phyloP scores from a whole-genome alignment of 2,797 vertebrate species.

The Coregonus ussuriensis region DNA sequence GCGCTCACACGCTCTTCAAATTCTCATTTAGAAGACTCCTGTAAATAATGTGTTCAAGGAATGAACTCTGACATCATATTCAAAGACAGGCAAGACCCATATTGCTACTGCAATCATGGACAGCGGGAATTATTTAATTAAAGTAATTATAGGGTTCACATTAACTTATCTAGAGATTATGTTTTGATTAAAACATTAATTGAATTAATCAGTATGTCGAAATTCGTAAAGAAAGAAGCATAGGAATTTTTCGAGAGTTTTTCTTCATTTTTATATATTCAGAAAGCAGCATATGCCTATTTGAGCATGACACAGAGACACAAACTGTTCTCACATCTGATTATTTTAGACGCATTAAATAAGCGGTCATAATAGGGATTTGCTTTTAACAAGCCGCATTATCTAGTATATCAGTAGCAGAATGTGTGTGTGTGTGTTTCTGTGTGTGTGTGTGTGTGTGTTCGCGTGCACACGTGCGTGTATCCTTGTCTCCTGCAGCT shows the following conservation, averaged over 20 bases:
- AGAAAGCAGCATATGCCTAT: neutral
- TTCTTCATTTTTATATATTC: neutral
- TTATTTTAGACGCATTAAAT: neutral
- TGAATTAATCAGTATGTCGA: neutral
- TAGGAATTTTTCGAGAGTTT: neutral
- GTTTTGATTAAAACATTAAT: slow-evolving; percentile 13
- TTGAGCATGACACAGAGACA: slow-evolving; percentile 3
- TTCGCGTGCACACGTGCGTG: neutral
- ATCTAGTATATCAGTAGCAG: neutral
- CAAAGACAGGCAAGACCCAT: slow-evolving; percentile 52
- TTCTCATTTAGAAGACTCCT: slow-evolving; percentile 7
- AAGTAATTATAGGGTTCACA: slow-evolving; percentile 52
- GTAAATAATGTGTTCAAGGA: slow-evolving; percentile 45
- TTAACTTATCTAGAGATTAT: slow-evolving; percentile 47
- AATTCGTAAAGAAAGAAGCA: neutral
- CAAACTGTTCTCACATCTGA: neutral
- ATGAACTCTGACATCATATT: slow-evolving; percentile 46
- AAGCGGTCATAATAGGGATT: neutral
- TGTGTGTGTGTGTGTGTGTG: slow-evolving; percentile 8
- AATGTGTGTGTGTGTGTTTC: neutral
- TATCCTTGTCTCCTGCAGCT: slow-evolving; percentile 7
- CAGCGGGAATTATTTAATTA: slow-evolving; percentile 68
- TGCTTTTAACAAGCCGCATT: neutral
- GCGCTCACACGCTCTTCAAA: neutral
- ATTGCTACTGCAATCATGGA: slow-evolving; percentile 58